Conservation (phyloP, 2,113 vertebrate genomes). For the Zapornia atra region DNA sequence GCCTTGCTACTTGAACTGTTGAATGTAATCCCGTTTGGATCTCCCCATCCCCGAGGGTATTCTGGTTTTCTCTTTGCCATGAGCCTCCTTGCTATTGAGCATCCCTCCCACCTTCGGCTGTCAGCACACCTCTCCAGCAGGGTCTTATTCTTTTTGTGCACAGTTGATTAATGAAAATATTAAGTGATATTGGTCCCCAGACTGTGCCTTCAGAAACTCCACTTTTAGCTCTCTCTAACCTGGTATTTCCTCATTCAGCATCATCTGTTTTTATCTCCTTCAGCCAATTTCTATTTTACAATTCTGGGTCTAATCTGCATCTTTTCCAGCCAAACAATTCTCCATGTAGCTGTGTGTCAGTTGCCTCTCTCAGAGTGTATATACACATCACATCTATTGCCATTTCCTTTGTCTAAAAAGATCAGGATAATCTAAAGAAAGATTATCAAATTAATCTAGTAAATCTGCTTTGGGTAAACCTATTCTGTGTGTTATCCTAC, state of each 20-base stretch:
- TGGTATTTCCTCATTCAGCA: slow-evolving; percentile 6
- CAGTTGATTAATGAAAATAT: slow-evolving; percentile 60
- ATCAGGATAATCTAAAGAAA: slow-evolving; percentile 62
- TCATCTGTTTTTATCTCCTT: slow-evolving; percentile 41
- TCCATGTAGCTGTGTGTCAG: slow-evolving; percentile 25
- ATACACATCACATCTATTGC: slow-evolving; percentile 22
- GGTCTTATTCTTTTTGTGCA: slow-evolving; percentile 18
- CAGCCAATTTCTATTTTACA: slow-evolving; percentile 39
- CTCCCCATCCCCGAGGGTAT: background rate
- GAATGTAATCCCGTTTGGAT: slow-evolving; percentile 37
- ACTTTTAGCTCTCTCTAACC: slow-evolving; percentile 7
- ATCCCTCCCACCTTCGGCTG: slow-evolving; percentile 1
- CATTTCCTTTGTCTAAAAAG: slow-evolving; percentile 33
- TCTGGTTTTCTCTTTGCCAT: background rate
- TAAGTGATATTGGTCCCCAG: slow-evolving; percentile 8
- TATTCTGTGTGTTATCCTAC: slow-evolving; percentile 60
- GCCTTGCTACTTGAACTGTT: slow-evolving; percentile 38
- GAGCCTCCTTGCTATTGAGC: slow-evolving; percentile 17
- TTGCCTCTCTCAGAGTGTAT: background rate
- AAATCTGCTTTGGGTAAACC: slow-evolving; percentile 64
- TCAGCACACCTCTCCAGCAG: slow-evolving; percentile 26
- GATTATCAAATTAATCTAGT: slow-evolving; percentile 64
- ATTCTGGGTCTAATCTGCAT: slow-evolving; percentile 36
- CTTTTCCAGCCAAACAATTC: slow-evolving; percentile 30
- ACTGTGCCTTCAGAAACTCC: slow-evolving; percentile 22